Base-by-base conservation (phyloP, 2,797 vertebrate species). In the Setipinna tenuifilis region DNA sequence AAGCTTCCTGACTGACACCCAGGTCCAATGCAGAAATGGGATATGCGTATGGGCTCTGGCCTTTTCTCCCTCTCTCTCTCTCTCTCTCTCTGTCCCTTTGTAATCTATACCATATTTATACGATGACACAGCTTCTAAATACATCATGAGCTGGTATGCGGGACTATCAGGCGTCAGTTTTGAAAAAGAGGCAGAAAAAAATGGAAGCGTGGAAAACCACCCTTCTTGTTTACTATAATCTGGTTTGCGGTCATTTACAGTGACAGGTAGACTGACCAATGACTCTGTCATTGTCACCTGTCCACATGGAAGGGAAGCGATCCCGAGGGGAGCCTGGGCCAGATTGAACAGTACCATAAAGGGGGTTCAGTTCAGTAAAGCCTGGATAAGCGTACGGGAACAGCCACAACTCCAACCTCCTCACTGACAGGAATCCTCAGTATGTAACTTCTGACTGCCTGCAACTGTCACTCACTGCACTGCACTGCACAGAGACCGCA, bases 361-460 rank as follows among this genome's bases (percentile, higher is more conserved):
- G n/a, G 23, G 2, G 31, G 25, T 19, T 19, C 28, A 17, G 71
- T 44, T 44, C 71, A 78, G 35, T 1, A 89, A 90, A 87, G 85
- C 68, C 82, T 86, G 80, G 10, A 68, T 80, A 78, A 57, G 54
- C 35, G 35, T 68, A 57, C 31, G 25, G 41, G 71, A 6, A 80
- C 57, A 82, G 78, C 16, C 28, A 59, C 50, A 54, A 88, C 12
- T 75, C 31, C 31, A 68, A 14, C 46, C 85, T 48, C 83, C 48
- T 41, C 6, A 86, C 25, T 71, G 83, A 50, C 84, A 86, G 88
- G 83, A 84, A 89, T 89, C 62, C 81, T 4, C 86, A 89, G 88
- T 87, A 87, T 87, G 86, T 58, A 85, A 75, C 31, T 75, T 44
- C 71, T 44, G 31, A 78, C 35, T 78, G 4, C 35, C 71, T 41